Base-by-base conservation (phyloP, 1,140 invertebrate species). In the Anagrus nilaparvatae region DNA sequence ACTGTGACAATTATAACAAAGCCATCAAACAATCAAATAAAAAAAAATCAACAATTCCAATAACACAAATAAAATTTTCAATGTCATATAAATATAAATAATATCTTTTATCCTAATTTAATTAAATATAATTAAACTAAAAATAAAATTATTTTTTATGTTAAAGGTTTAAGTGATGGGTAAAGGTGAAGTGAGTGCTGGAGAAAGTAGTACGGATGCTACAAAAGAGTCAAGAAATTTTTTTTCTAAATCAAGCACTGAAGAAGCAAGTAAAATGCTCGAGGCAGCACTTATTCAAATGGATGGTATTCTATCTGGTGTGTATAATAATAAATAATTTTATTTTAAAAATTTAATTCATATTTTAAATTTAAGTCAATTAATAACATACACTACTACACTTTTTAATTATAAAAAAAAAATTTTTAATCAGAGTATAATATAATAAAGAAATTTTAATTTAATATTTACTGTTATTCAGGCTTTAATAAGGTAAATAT, bases 261-360 rank as follows among this genome's bases (percentile, higher is more conserved):
- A 72, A 18, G 86, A 91, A 67, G 87, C 87, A 24, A 87, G 86
- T 56, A 85, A 87, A 73, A 80, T 92, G 72, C 71, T 93, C 55
- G 87, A 90, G 59, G 86, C 86, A 49, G 88, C 88, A 35, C 66
- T 93, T 21, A 76, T 89, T 55, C 86, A 90, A 71, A 91, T 93
- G 85, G 89, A 92, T 69, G 86, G 85, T 19, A 88, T 92, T 59
- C 87, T 91, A 67, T 86, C 85, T 53, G 84, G 85, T 82, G 34
- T 12, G 5, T 1, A 33, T 24, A 25, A n/a, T 25, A n/a, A 4
- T 37, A 2, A 6, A 37, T 4, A 9, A 9, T 3, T 12, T 14
- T 20, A 10, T n/a, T n/a, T n/a, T n/a, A n/a, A 35, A 14, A 29
- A 14, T 29, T 9, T 38, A 33, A 20, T 13, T 23, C n/a, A 21